Evolutionary conservation across 2,888 invertebrate genomes (phyloP), one percentile per base, ranked within the genome.

Genomic region (Graphium colonna): DNA sequence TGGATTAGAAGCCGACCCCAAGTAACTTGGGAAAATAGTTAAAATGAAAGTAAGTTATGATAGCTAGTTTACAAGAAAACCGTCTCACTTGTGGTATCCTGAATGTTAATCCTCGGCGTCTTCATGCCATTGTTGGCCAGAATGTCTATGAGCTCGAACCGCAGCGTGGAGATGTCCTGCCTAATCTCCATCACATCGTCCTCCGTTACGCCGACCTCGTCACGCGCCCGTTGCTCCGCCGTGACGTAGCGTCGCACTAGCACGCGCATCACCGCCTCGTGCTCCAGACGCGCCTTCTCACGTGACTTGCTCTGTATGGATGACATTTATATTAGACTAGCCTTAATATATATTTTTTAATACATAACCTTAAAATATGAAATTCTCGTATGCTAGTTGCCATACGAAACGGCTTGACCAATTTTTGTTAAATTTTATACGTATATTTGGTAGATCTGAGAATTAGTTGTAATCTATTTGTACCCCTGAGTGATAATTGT

Each of bases 161-260:
- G 91, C 61, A 98, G 91, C 3, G 97, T 95, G n/a, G 97, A 97
- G 59, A 98, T 97, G 75, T 98, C 98, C 73, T 98, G 98, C 66
- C 98, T 93, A 69, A 98, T 97, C 90, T 99, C 99, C 93, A 98
- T 98, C 60, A 99, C 96, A 79, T 99, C 98, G 81, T 99, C 99
- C 75, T 98, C 98, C 0, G 97, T 97, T 17, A 98, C 96, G 7
- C 97, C 96, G 57, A 94, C 95, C 51, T 97, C 96, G 75, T 98
- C 97, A 46, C 96, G 92, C 61, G 96, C 96, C 41, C 95, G 87
- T 77, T 97, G 97, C 75, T 96, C 96, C 0, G 95, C 94, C 0
- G 96, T 97, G 12, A 98, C 95, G 88, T 97, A 98, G 33, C 98
- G 92, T 50, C 97, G 93, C 17, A 98, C 95, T 57, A 98, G 83